Conservation (phyloP, 2,113 vertebrate species). For the Serilophus lunatus region DNA sequence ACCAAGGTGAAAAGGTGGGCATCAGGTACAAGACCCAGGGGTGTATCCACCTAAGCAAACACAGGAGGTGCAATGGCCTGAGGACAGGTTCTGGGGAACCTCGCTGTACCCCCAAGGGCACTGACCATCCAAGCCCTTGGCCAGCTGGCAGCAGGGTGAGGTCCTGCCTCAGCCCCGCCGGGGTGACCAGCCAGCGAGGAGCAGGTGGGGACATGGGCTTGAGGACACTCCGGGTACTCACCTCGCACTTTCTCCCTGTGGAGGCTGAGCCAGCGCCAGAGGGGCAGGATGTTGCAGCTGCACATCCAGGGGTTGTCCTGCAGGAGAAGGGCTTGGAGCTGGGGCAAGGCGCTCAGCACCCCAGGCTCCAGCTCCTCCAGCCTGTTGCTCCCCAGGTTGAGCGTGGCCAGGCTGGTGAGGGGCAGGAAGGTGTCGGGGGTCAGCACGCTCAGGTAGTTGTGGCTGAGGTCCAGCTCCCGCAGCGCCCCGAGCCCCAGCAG, state of each 20-base stretch:
- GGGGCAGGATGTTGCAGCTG: slow-evolving; percentile 69
- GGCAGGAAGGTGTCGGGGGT: slow-evolving; percentile 60
- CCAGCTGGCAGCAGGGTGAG: neutral
- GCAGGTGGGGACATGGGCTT: rapidly evolving
- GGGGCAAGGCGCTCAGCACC: slow-evolving; percentile 19
- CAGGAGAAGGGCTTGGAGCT: slow-evolving; percentile 54
- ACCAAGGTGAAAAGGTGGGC: neutral
- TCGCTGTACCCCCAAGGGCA: rapidly evolving
- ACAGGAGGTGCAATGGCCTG: neutral
- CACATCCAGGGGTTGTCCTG: slow-evolving; percentile 76
- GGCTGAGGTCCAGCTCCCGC: slow-evolving; percentile 69
- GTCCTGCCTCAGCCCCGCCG: rapidly evolving
- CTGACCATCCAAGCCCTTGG: rapidly evolving
- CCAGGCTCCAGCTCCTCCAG: slow-evolving; percentile 45
- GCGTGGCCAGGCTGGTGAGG: slow-evolving; percentile 31
- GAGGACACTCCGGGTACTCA: slow-evolving; percentile 6
- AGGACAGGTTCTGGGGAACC: neutral
- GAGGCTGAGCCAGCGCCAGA: slow-evolving; percentile 69
- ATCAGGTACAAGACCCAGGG: neutral
- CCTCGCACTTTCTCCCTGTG: slow-evolving; percentile 66
- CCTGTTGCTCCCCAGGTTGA: slow-evolving; percentile 67
- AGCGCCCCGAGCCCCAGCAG: slow-evolving; percentile 64
- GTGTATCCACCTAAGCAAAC: neutral
- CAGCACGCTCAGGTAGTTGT: slow-evolving; percentile 63
- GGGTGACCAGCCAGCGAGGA: neutral